Evolutionary conservation across 2,113 vertebrate genomes (phyloP), one percentile per base, ranked within the genome.

Genomic region (Colistium nudipinnis): DNA sequence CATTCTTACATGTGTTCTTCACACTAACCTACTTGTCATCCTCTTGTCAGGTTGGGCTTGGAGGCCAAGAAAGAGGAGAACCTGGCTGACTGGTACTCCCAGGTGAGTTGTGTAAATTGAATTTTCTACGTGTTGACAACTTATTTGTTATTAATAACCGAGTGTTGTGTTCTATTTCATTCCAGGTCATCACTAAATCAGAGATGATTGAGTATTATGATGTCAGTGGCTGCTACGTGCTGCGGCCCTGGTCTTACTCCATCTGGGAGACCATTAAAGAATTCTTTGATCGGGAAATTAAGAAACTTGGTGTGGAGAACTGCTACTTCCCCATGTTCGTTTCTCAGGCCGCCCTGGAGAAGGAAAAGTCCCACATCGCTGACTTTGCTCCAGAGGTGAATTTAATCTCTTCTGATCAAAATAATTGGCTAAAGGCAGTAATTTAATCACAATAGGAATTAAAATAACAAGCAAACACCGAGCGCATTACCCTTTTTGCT

Each of bases 151-250:
- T 6, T n/a, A 11, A 7, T 7, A 7, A 41, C 27, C 39, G 0
- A 22, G 19, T 61, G 6, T 47, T 13, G 41, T 28, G 0, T 16
- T 35, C 30, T n/a, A 6, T n/a, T 19, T 4, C 35, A 12, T 35
- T 35, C 22, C 65, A 99, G 98, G 97, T 99, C 79, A 99, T 99
- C 92, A 99, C 97, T 33, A 99, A 99, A 84, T 68, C 97, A 0
- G 98, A 99, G 93, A 95, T 99, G 97, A 98, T 99, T 9, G 98
- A 99, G 80, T 99, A 99, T 89, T 97, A 99, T 0, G 97, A 99
- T 13, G 95, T 99, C 20, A 99, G 97, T 28, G 98, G 98, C 74
- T 99, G 98, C 88, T 99, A 99, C 0, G 91, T 99, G 78, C 95
- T 99, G 63, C 96, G 97, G 24, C 98, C 98, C 17, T 99, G 98